A percentile compares a stretch with the other conserved stretches of the same genome.
Evolutionary conservation across 1,140 invertebrate genomes (phyloP).

Genomic region (Oryctes rhinoceros): DNA sequence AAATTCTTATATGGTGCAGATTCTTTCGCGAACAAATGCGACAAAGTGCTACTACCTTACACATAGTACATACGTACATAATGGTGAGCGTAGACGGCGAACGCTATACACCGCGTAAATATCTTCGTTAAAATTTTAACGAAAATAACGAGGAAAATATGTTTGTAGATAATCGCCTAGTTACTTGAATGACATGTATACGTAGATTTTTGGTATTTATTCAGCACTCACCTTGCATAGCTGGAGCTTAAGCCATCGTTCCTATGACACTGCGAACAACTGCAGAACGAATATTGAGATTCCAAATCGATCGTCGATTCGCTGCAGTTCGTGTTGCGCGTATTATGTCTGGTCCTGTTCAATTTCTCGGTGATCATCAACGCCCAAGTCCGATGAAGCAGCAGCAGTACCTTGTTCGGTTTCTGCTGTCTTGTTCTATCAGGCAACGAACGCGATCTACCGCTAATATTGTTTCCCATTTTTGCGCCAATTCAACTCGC

Average conservation of each 20-base stretch:
- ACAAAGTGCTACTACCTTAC: too few species aligned
- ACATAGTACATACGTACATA: too few species aligned
- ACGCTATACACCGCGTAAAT: too few species aligned
- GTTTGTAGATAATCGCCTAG: too few species aligned
- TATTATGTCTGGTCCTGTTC: slow-evolving; percentile 44
- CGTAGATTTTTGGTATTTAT: too few species aligned
- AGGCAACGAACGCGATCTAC: slow-evolving; percentile 3
- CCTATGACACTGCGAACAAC: slow-evolving; percentile 55
- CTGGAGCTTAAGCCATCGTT: slow-evolving; percentile 47
- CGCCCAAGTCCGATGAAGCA: slow-evolving; percentile 56
- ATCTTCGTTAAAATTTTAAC: too few species aligned
- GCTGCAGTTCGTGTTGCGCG: slow-evolving; percentile 38
- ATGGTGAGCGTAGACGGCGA: too few species aligned
- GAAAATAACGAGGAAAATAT: too few species aligned
- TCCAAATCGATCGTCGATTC: slow-evolving; percentile 51
- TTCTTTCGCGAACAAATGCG: too few species aligned
- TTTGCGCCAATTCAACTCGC: not conserved
- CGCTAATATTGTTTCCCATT: slow-evolving; percentile 39
- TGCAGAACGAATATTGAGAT: slow-evolving; percentile 56
- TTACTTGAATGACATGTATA: too few species aligned
- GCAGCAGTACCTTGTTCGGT: slow-evolving; percentile 49
- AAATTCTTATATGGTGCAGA: too few species aligned
- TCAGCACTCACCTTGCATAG: slow-evolving; percentile 3
- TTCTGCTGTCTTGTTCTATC: slow-evolving; percentile 7
- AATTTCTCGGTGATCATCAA: slow-evolving; percentile 52